These are phyloP conservation scores for Eupithecia tripunctaria DNA, from an alignment of 2,888 invertebrate species.

Conservation along the genomic window DNA sequence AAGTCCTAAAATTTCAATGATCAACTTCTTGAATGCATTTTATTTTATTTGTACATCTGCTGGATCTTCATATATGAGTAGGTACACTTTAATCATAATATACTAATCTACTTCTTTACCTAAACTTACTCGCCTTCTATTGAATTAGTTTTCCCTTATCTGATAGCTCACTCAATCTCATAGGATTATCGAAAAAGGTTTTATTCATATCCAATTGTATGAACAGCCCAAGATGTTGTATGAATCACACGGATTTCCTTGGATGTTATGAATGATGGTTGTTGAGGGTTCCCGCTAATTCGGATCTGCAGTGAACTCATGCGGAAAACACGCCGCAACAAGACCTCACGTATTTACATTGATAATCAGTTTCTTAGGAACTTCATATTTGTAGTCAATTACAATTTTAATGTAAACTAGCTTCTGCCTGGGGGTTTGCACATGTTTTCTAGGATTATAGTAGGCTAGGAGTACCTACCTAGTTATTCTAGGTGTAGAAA, in stretches of 20 bases:
- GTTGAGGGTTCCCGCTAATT: conserved; percentile 35
- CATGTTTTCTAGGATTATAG: background rate
- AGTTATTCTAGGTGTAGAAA: background rate
- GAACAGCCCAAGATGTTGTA: conserved; percentile 23
- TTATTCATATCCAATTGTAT: background rate
- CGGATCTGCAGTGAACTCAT: conserved; percentile 49
- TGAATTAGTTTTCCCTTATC: background rate
- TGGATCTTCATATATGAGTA: background rate
- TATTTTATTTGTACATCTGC: background rate
- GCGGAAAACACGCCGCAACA: conserved; percentile 53
- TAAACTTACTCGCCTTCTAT: background rate
- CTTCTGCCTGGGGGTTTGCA: background rate
- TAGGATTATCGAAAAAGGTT: background rate
- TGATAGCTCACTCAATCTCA: background rate
- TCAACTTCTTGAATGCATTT: background rate
- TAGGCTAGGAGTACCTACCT: background rate
- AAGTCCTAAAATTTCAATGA: background rate
- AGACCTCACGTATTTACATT: conserved; percentile 50
- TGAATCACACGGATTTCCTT: conserved; percentile 53
- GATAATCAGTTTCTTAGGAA: conserved; percentile 15
- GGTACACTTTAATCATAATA: background rate
- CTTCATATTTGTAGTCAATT: background rate
- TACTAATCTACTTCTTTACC: too few relatives aligned
- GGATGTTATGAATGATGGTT: conserved; percentile 32
- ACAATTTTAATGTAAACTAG: background rate